These are phyloP conservation scores for Apamea epomidion DNA, from an alignment of 2,888 invertebrate species.

Conservation along the genomic window DNA sequence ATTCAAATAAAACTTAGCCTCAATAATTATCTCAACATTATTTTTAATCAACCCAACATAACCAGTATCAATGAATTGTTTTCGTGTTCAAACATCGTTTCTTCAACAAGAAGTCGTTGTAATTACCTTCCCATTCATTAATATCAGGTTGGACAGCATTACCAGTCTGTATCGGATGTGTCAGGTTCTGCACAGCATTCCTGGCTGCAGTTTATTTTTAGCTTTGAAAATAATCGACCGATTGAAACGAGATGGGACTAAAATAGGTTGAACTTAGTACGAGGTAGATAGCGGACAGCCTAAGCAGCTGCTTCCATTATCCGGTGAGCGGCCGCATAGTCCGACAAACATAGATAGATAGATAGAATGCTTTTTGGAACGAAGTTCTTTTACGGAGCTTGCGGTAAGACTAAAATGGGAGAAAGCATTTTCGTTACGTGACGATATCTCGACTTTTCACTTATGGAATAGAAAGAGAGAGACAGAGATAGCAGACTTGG, in stretches of 20 bases:
- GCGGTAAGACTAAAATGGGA: too few species aligned
- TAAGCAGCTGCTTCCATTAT: slow-evolving; percentile 18
- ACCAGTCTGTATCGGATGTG: slow-evolving; percentile 30
- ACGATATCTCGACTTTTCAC: too few species aligned
- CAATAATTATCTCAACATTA: slow-evolving; percentile 11
- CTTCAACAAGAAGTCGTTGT: slow-evolving; percentile 1
- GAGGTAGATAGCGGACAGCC: neutral
- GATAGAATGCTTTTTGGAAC: neutral
- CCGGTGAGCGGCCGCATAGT: neutral
- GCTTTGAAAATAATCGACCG: slow-evolving; percentile 43
- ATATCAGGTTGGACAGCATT: slow-evolving; percentile 30
- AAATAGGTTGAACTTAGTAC: slow-evolving; percentile 49
- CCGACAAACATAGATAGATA: neutral
- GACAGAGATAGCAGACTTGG: too few species aligned
- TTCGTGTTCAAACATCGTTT: neutral
- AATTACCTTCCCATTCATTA: slow-evolving; percentile 44
- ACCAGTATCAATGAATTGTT: slow-evolving; percentile 23
- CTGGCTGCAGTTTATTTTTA: slow-evolving; percentile 50
- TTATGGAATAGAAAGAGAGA: too few species aligned
- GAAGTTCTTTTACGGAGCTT: too few species aligned
- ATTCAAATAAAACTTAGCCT: slow-evolving; percentile 17
- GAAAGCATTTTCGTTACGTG: too few species aligned
- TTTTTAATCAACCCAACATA: neutral
- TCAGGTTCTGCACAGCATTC: slow-evolving; percentile 46
- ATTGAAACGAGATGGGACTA: slow-evolving; percentile 49